Evolutionary conservation across 2,113 vertebrate species (phyloP).

Genomic region (Gorsachius goisagi): DNA sequence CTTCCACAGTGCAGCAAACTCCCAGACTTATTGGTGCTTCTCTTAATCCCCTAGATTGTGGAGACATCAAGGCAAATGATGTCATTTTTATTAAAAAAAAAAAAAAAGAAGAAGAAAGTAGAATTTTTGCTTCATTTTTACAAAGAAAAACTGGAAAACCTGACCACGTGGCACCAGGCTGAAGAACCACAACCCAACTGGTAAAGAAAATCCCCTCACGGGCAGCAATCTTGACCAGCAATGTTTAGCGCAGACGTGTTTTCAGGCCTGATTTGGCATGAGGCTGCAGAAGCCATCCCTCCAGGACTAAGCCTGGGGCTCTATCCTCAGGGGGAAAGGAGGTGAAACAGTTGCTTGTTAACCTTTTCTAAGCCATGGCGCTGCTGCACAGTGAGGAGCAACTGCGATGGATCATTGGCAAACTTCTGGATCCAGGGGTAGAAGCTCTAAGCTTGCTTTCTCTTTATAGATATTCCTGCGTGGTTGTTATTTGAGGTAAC

Average conservation of each 20-base stretch:
- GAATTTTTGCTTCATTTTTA: not conserved
- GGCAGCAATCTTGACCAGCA: not conserved
- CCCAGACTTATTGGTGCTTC: not conserved
- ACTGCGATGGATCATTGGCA: accelerated
- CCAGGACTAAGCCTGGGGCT: not conserved
- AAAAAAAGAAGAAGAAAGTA: not conserved
- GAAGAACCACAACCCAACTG: not conserved
- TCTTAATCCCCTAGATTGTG: not conserved
- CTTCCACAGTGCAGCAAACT: not conserved
- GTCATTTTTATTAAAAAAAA: too few species aligned
- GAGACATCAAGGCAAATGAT: not conserved
- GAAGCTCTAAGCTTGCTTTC: not conserved
- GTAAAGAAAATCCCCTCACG: not conserved
- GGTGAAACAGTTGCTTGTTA: not conserved
- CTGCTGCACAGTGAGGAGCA: not conserved
- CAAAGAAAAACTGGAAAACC: not conserved
- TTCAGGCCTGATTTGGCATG: not conserved
- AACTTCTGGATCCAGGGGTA: not conserved
- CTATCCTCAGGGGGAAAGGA: not conserved
- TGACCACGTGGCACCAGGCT: not conserved
- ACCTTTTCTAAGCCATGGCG: not conserved
- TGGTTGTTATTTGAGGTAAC: not conserved
- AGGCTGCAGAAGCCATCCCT: not conserved
- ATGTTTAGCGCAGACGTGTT: not conserved
- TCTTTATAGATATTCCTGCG: not conserved